Evolutionary conservation across 1,140 invertebrate genomes (phyloP).

Genomic region (Lasioglossum baleicum): DNA sequence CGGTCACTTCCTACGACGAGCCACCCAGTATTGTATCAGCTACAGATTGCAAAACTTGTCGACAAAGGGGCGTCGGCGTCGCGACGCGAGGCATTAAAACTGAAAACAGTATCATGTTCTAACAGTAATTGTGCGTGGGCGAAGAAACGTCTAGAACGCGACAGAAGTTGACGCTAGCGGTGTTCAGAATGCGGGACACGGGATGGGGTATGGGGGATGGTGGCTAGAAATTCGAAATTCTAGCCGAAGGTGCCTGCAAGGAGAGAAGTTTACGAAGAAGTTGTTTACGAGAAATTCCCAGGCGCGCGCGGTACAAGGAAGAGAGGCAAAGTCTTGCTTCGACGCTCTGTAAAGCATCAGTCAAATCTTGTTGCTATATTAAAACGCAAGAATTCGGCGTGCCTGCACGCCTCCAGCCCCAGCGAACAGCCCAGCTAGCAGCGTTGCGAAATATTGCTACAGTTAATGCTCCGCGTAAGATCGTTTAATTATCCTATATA

Average conservation of each 20-base stretch:
- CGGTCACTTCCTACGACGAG: too few relatives aligned
- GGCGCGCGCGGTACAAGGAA: slow-evolving; percentile 19
- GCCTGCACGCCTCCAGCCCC: too few relatives aligned
- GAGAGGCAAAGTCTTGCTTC: slow-evolving; percentile 49
- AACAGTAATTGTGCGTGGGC: slow-evolving; percentile 43
- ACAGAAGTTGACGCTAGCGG: slow-evolving; percentile 49
- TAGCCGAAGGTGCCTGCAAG: slow-evolving; percentile 57
- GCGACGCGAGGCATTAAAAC: slow-evolving; percentile 39
- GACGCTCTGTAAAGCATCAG: slow-evolving; percentile 59
- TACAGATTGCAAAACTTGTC: slow-evolving; percentile 8
- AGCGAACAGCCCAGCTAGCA: too few relatives aligned
- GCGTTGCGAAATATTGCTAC: slow-evolving; percentile 26
- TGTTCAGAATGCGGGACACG: not conserved
- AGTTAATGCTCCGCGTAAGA: slow-evolving; percentile 5
- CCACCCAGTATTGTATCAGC: not conserved
- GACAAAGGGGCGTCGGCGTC: slow-evolving; percentile 11
- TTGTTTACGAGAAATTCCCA: slow-evolving; percentile 64
- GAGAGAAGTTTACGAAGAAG: slow-evolving; percentile 65
- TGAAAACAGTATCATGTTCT: slow-evolving; percentile 52
- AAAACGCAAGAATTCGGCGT: slow-evolving; percentile 47
- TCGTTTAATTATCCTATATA: slow-evolving; percentile 38
- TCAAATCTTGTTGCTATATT: slow-evolving; percentile 65
- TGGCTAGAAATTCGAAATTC: slow-evolving; percentile 65
- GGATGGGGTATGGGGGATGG: not conserved
- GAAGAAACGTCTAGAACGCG: slow-evolving; percentile 52